phyloP scores from a whole-genome alignment of 2,797 vertebrate species.

The Coregonus ussuriensis region DNA sequence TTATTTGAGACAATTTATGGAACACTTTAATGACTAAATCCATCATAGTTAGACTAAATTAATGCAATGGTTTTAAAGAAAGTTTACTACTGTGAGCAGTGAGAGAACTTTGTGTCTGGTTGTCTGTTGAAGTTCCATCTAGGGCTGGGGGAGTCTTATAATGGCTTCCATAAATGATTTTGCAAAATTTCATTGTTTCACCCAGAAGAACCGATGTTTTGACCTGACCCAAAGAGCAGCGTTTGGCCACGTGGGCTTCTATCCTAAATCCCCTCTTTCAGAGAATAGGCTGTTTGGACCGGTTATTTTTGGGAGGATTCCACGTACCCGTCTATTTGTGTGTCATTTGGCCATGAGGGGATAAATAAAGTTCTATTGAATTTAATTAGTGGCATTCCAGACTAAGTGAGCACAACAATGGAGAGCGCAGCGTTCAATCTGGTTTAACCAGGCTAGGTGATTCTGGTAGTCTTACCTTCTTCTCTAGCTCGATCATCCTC shows the following conservation, averaged over 20 bases:
- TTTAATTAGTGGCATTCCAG: no score
- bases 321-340: no score
- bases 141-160: background rate
- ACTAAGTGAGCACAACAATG: no score
- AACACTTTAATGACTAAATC: constrained; percentile 45
- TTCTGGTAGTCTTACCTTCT: constrained; percentile 75
- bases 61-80: constrained; percentile 12
- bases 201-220: background rate
- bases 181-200: no score
- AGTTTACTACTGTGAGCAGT: background rate
- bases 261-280: background rate
- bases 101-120: background rate
- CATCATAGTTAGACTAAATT: constrained; percentile 39
- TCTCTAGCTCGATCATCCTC: constrained; percentile 85
- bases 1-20: constrained; percentile 30
- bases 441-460: background rate
- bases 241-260: background rate
- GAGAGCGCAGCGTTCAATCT: background rate
- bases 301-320: background rate
- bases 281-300: background rate
- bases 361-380: no score
- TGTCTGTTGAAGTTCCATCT: background rate
- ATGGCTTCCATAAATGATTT: background rate
- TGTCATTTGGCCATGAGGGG: no score
- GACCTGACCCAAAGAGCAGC: background rate